Percentiles rank a stretch among this genome's conserved stretches.
These are phyloP conservation scores for Drosophila mimetica DNA, from an alignment of 2,888 invertebrate species.

Conservation along the genomic window DNA sequence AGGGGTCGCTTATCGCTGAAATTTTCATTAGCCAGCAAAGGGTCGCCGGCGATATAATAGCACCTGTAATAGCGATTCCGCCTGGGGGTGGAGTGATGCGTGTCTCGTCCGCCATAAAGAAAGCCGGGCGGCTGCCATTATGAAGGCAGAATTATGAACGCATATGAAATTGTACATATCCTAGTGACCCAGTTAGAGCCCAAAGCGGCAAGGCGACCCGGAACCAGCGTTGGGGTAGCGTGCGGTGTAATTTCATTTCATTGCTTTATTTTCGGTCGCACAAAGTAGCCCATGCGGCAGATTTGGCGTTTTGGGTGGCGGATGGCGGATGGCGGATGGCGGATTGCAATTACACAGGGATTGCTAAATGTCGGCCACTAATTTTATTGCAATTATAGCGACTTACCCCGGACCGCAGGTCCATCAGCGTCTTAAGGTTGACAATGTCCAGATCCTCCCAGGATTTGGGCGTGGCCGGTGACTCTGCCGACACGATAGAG, in stretches of 20 bases:
- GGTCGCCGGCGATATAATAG: slow-evolving; percentile 38
- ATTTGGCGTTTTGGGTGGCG: background rate
- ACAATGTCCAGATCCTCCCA: slow-evolving; percentile 88
- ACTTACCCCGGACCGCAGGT: slow-evolving; percentile 89
- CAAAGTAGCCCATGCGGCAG: slow-evolving; percentile 1
- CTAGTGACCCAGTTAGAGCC: slow-evolving; percentile 72
- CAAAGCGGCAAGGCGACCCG: slow-evolving; percentile 2
- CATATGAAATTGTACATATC: slow-evolving; percentile 72
- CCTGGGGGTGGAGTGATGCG: slow-evolving; percentile 59
- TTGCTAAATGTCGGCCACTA: slow-evolving; percentile 35
- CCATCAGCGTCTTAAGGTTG: slow-evolving; percentile 87
- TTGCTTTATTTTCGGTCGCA: slow-evolving; percentile 25
- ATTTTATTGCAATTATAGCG: slow-evolving; percentile 29
- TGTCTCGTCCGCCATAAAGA: slow-evolving; percentile 63
- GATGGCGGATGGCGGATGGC: slow-evolving; percentile 7
- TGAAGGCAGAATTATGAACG: slow-evolving; percentile 65
- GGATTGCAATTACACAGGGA: slow-evolving; percentile 23
- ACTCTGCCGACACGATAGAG: slow-evolving; percentile 65
- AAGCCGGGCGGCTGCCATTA: slow-evolving; percentile 62
- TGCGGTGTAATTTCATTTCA: slow-evolving; percentile 60
- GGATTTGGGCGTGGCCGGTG: slow-evolving; percentile 68
- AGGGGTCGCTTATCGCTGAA: slow-evolving; percentile 48
- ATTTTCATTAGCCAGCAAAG: slow-evolving; percentile 56
- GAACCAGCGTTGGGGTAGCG: slow-evolving; percentile 44
- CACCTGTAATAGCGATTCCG: slow-evolving; percentile 21